Conservation (phyloP, 2,797 vertebrate genomes). For the Nothura maculosa region DNA sequence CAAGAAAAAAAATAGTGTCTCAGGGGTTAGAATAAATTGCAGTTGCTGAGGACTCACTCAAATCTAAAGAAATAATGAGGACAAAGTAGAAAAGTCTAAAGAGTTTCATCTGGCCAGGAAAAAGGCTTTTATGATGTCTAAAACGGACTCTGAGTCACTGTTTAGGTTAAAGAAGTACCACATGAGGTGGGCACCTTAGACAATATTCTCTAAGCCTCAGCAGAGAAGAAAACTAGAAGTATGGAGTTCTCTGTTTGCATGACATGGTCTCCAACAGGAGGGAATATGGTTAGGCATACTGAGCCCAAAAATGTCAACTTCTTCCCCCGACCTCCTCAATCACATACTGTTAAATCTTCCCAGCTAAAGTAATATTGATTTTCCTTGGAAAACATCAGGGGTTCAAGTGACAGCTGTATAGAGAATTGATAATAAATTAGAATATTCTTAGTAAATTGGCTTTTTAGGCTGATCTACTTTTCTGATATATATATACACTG, state of each 20-base stretch:
- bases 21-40: neutral
- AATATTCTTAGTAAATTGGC: neutral
- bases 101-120: neutral
- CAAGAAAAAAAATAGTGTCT: neutral
- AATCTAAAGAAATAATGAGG: neutral
- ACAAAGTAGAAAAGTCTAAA: neutral
- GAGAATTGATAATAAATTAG: neutral
- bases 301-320: neutral
- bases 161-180: neutral
- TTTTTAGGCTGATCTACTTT: neutral
- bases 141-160: neutral
- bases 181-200: neutral
- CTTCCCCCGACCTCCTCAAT: neutral
- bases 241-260: neutral
- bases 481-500: too few relatives aligned
- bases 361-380: neutral
- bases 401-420: neutral
- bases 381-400: neutral
- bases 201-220: neutral
- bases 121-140: neutral
- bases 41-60: neutral
- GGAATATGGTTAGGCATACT: neutral
- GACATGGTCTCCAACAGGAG: neutral
- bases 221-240: neutral
- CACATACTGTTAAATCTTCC: neutral